These are phyloP conservation scores for Rotaria macrura DNA, from an alignment of 2,888 invertebrate genomes.

Conservation along the genomic window DNA sequence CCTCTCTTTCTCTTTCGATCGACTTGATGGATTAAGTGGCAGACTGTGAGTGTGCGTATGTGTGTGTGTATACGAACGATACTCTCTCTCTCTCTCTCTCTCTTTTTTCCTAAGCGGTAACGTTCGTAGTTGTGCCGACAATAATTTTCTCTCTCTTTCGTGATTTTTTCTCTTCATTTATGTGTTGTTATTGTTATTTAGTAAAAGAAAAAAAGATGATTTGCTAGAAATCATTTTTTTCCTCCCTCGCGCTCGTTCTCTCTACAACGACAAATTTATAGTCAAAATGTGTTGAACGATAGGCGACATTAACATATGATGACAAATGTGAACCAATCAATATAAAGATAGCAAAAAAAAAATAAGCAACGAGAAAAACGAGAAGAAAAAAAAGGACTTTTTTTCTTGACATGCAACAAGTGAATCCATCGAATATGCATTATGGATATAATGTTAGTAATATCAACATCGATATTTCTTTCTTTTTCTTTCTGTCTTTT, in stretches of 20 bases:
- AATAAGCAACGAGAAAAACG: background rate
- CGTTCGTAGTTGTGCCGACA: background rate
- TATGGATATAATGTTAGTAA: background rate
- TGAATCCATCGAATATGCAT: background rate
- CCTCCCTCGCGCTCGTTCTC: background rate
- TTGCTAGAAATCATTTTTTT: background rate
- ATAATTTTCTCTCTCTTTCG: background rate
- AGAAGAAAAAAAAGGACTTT: background rate
- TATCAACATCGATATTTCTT: background rate
- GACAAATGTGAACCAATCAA: background rate
- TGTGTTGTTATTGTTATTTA: background rate
- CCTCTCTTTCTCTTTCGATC: background rate
- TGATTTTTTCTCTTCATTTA: background rate
- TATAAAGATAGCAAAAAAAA: background rate
- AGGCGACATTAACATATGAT: background rate
- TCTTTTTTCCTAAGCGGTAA: background rate
- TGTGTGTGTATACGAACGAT: background rate
- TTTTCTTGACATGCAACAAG: background rate
- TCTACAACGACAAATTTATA: background rate
- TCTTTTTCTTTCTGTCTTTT: background rate
- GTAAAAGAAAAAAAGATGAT: background rate
- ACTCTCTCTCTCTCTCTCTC: constrained; percentile 1
- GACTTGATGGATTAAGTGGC: constrained; percentile 11
- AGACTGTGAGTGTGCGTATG: background rate
- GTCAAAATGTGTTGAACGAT: background rate